Evolutionary conservation across 1,140 invertebrate species (phyloP).

Genomic region (Monochamus saltuarius): DNA sequence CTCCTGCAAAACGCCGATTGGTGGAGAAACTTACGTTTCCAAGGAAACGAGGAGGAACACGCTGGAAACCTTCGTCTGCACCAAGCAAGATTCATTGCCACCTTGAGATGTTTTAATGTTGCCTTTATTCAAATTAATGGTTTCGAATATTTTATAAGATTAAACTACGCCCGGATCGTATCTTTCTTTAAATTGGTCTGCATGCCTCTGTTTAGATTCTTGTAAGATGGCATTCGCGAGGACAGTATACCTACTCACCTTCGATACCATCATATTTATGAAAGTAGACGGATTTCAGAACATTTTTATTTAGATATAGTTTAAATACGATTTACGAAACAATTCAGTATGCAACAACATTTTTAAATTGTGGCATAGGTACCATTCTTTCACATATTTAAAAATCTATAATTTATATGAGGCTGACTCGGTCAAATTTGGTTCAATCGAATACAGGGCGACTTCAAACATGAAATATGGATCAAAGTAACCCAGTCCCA

Average conservation of each 20-base stretch:
- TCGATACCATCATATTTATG: too few relatives aligned
- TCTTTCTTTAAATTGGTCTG: conserved; percentile 47
- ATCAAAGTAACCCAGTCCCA: too few relatives aligned
- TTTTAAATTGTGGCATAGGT: too few relatives aligned
- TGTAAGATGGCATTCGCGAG: background rate
- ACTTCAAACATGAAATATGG: too few relatives aligned
- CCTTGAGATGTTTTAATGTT: conserved; percentile 54
- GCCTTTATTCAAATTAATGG: conserved; percentile 54
- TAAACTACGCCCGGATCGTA: conserved; percentile 43
- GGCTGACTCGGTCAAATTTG: too few relatives aligned
- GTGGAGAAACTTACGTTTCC: conserved; percentile 44
- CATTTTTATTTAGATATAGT: too few relatives aligned
- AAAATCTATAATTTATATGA: too few relatives aligned
- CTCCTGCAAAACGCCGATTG: conserved; percentile 45
- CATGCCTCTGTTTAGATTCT: conserved; percentile 29
- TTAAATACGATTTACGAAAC: background rate
- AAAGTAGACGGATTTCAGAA: too few relatives aligned
- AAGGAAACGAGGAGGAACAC: conserved; percentile 48
- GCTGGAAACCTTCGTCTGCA: conserved; percentile 40
- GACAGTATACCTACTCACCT: background rate
- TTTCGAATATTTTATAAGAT: conserved; percentile 49
- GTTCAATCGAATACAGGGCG: too few relatives aligned
- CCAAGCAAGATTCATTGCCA: conserved; percentile 50
- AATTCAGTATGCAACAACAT: too few relatives aligned
- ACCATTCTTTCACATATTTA: too few relatives aligned